phyloP scores from a whole-genome alignment of 2,113 vertebrate genomes.

The Ranitomeya imitator region DNA sequence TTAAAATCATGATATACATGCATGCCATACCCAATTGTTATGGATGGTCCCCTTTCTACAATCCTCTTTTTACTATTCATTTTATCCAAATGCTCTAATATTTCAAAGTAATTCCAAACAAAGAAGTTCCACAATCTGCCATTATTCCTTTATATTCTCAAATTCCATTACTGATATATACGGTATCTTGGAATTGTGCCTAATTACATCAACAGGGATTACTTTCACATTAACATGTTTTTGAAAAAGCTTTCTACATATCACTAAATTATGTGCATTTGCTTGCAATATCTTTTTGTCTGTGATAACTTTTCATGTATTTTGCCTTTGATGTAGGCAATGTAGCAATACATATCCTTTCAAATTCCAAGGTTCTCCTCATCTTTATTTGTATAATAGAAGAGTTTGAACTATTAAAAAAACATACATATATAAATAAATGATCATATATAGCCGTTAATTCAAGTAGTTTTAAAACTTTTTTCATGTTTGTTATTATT shows the following conservation, averaged over 20 bases:
- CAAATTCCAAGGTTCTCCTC: not conserved
- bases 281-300: not conserved
- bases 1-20: too few relatives aligned
- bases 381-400: not conserved
- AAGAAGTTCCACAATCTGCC: not conserved
- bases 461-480: not conserved
- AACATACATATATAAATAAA: not conserved
- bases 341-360: not conserved
- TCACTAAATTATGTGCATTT: not conserved
- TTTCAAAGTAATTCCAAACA: not conserved
- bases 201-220: slow-evolving; percentile 34
- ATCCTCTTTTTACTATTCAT: not conserved
- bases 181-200: not conserved
- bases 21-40: too few relatives aligned
- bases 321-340: slow-evolving; percentile 21
- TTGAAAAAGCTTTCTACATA: slow-evolving; percentile 14
- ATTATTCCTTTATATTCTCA: not conserved
- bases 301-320: slow-evolving; percentile 9
- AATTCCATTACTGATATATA: not conserved
- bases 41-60: not conserved
- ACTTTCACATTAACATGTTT: slow-evolving; percentile 28
- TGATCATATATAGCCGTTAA: not conserved
- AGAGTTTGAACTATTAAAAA: not conserved
- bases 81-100: not conserved
- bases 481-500: not conserved